Percentiles rank a stretch among this genome's conserved stretches.
Conservation (phyloP, 2,888 invertebrate species). For the Lasioglossum vierecki region DNA sequence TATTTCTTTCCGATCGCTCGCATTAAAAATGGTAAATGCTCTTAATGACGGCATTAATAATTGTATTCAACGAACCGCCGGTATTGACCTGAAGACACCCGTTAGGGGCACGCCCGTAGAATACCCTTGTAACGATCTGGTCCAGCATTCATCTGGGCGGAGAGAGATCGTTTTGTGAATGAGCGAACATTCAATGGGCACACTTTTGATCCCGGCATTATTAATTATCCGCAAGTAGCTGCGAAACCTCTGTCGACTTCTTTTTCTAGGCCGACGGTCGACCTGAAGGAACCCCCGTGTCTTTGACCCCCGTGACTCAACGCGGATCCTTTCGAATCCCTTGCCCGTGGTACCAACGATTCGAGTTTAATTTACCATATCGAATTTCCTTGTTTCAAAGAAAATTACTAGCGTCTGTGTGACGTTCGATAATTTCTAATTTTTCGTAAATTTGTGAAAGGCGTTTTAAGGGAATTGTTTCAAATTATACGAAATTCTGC, state of each 20-base stretch:
- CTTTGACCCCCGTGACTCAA: constrained; percentile 53
- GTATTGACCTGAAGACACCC: constrained; percentile 72
- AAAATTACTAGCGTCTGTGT: too few species aligned
- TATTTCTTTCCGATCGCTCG: constrained; percentile 72
- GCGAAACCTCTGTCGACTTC: constrained; percentile 56
- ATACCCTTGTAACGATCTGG: constrained; percentile 76
- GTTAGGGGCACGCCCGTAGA: constrained; percentile 71
- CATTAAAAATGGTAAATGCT: constrained; percentile 76
- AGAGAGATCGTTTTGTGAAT: constrained; percentile 73
- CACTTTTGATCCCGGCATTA: constrained; percentile 76
- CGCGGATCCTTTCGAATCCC: background rate
- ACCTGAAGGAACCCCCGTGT: constrained; percentile 41
- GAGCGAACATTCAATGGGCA: constrained; percentile 73
- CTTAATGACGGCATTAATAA: constrained; percentile 77
- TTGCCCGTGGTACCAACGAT: background rate
- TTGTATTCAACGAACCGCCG: constrained; percentile 73
- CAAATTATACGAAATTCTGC: too few species aligned
- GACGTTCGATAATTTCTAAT: too few species aligned
- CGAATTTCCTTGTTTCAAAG: background rate
- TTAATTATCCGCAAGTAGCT: constrained; percentile 75
- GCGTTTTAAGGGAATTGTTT: too few species aligned
- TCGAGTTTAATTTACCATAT: background rate
- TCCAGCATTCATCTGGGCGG: constrained; percentile 72
- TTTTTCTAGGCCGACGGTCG: constrained; percentile 38
- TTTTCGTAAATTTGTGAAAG: too few species aligned